These are phyloP conservation scores for Corella eumyota DNA, from an alignment of 23 tunicate genomes.

Conservation along the genomic window DNA sequence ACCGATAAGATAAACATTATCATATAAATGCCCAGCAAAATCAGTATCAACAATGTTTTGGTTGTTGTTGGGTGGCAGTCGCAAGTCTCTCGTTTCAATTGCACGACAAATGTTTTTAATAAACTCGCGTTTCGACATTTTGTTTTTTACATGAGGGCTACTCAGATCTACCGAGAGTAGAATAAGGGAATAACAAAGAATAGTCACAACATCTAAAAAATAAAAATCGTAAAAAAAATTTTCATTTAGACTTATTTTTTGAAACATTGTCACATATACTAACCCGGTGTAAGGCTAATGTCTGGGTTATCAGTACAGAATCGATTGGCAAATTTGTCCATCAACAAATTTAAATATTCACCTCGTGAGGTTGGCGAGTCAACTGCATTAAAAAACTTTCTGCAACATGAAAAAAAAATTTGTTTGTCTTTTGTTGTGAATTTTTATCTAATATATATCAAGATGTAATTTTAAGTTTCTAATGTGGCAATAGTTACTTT, in stretches of 20 bases:
- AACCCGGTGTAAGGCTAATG: conserved; percentile 37
- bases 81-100: conserved; percentile 5
- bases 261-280: neutral
- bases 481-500: neutral
- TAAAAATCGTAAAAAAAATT: neutral
- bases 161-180: conserved; percentile 91
- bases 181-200: conserved; percentile 86
- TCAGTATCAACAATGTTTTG: conserved; percentile 39
- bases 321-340: conserved; percentile 76
- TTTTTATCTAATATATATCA: neutral
- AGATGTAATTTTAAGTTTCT: neutral
- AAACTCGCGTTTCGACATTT: conserved; percentile 98
- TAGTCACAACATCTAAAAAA: conserved; percentile 52
- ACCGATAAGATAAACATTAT: conserved; percentile 91
- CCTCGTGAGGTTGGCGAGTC: conserved; percentile 81
- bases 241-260: neutral
- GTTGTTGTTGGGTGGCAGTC: neutral
- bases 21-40: conserved; percentile 95
- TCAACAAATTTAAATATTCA: conserved; percentile 40
- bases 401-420: conserved; percentile 7
- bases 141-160: conserved; percentile 94
- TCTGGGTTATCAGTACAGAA: conserved; percentile 83
- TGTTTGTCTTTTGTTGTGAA: neutral
- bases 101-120: conserved; percentile 82
- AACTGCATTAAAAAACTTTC: conserved; percentile 91